A percentile compares a stretch with the other conserved stretches of the same genome.
Conservation (phyloP, 2,113 vertebrate genomes). For the Hypocryptadius cinnamomeus region DNA sequence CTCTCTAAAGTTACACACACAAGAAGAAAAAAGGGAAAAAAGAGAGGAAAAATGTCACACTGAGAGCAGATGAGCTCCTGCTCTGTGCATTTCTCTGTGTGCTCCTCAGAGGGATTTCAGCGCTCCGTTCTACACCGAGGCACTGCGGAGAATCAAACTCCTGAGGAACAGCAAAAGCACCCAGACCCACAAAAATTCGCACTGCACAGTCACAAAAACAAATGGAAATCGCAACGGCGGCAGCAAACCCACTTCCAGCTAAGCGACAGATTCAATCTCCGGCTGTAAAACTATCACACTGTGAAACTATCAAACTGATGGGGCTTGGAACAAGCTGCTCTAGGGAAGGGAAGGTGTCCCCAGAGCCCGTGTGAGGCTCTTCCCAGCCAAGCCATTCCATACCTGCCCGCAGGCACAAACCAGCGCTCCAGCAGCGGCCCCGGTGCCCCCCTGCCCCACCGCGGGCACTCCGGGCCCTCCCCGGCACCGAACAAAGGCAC, state of each 20-base stretch:
- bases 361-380: accelerated
- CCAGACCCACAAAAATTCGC: accelerated
- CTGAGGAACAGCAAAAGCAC: accelerated
- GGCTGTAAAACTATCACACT: accelerated
- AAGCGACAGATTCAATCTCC: accelerated
- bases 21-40: too few species aligned
- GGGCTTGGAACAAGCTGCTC: accelerated
- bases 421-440: accelerated
- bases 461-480: background rate
- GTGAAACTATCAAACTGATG: accelerated
- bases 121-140: accelerated
- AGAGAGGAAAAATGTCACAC: background rate
- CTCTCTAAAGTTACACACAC: background rate
- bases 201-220: accelerated
- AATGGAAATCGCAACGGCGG: accelerated
- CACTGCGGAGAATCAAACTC: background rate
- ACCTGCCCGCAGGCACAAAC: accelerated
- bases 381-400: background rate
- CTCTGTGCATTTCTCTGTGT: accelerated
- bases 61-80: background rate
- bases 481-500: background rate
- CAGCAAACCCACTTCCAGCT: background rate
- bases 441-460: accelerated
- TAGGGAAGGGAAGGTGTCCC: background rate
- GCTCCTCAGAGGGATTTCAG: background rate